phyloP scores from a whole-genome alignment of 2,797 vertebrate species.

The Synanceia verrucosa region DNA sequence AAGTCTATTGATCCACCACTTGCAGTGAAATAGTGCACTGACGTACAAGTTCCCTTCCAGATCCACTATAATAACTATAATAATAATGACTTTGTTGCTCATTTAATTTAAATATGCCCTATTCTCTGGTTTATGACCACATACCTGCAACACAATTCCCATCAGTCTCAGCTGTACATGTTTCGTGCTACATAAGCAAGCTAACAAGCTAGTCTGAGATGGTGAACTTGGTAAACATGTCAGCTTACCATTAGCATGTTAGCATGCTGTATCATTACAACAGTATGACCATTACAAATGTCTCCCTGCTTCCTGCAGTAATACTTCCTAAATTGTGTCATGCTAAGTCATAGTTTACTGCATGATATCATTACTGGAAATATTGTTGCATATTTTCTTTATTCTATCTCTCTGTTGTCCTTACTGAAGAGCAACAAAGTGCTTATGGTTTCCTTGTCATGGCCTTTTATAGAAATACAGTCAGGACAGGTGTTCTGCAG shows the following conservation, averaged over 20 bases:
- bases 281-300: too few species aligned
- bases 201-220: background rate
- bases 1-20: background rate
- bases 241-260: background rate
- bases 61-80: too few species aligned
- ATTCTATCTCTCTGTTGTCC: background rate
- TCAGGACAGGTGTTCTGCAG: constrained; percentile 42
- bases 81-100: background rate
- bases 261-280: background rate
- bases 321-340: too few species aligned
- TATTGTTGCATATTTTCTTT: background rate
- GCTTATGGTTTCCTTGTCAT: rapidly evolving
- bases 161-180: background rate
- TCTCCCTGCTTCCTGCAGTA: too few species aligned
- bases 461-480: background rate
- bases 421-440: constrained; percentile 17
- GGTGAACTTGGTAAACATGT: background rate
- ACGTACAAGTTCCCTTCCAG: too few species aligned
- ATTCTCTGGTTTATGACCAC: background rate
- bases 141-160: background rate
- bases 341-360: background rate
- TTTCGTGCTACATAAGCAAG: background rate
- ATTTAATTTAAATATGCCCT: background rate
- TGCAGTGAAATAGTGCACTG: too few species aligned
- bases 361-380: background rate